phyloP scores from a whole-genome alignment of 53 echinoderm and acorn worm genomes.

The Antedon mediterranea region DNA sequence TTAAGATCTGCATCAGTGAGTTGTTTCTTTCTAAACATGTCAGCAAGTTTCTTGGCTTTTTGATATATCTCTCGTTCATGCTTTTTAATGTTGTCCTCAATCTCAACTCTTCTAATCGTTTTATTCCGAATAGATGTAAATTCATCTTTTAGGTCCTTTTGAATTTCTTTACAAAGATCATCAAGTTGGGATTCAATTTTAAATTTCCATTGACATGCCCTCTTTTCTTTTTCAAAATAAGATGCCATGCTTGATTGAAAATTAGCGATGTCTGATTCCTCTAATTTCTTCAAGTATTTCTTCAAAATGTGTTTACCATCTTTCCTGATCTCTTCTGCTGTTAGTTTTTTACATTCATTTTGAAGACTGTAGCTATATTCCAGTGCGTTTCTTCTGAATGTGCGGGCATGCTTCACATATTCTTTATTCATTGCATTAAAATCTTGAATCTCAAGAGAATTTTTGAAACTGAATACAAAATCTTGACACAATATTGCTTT shows the following conservation, averaged over 20 bases:
- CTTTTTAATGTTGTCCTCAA: neutral
- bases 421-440: neutral
- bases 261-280: neutral
- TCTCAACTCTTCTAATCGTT: neutral
- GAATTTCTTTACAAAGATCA: neutral
- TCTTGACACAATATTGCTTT: neutral
- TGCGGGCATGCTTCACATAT: neutral
- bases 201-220: neutral
- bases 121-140: neutral
- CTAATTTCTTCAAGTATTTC: neutral
- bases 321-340: neutral
- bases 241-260: neutral
- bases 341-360: neutral
- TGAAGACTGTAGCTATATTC: neutral
- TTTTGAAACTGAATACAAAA: neutral
- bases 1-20: neutral
- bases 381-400: neutral
- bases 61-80: neutral
- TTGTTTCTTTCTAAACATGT: neutral
- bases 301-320: neutral
- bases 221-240: neutral
- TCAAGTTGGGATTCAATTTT: neutral
- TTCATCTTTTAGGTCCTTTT: neutral
- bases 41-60: neutral
- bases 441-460: neutral